Conservation (phyloP, 2,797 vertebrate genomes). For the Synaphobranchus kaupii region DNA sequence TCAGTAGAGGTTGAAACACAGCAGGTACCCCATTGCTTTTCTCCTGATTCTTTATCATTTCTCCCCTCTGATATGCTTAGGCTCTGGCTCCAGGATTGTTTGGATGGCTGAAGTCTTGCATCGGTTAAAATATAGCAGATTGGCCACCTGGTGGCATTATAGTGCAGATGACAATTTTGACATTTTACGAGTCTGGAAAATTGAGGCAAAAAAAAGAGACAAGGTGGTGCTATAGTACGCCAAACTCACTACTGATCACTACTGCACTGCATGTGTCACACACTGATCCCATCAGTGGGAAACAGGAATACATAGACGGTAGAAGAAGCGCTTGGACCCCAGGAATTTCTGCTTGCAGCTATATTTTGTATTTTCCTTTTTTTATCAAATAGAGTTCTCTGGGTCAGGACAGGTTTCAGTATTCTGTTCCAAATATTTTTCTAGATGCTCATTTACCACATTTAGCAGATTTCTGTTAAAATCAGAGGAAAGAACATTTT, state of each 20-base stretch:
- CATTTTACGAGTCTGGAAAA: background rate
- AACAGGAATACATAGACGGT: background rate
- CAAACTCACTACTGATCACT: background rate
- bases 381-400: background rate
- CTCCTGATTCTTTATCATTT: too few relatives aligned
- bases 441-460: background rate
- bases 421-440: constrained; percentile 5
- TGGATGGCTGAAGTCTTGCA: too few relatives aligned
- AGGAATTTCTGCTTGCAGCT: background rate
- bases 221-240: background rate
- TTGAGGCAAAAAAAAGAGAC: too few relatives aligned
- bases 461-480: background rate
- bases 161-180: background rate
- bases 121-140: background rate
- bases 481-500: background rate
- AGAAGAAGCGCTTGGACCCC: background rate
- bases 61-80: too few relatives aligned
- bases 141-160: background rate
- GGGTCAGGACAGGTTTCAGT: background rate
- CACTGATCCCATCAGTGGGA: background rate
- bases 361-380: background rate
- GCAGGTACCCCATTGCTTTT: too few relatives aligned
- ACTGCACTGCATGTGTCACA: background rate
- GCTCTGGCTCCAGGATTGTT: too few relatives aligned
- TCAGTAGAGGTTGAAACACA: background rate